Evolutionary conservation across 2,888 invertebrate species (phyloP).

Genomic region (Meghimatium bilineatum): DNA sequence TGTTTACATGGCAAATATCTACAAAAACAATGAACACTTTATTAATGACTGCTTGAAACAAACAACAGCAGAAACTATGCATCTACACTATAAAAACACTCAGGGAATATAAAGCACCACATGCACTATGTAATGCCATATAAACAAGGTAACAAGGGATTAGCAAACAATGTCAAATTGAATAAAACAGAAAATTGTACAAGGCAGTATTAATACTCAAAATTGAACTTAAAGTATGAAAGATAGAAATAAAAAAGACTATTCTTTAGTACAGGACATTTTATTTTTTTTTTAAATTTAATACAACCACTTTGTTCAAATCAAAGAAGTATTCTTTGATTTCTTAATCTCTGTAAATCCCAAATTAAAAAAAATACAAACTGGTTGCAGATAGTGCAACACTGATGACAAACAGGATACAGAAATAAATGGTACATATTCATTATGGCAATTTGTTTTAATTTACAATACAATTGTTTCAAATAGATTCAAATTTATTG

Average conservation of each 20-base stretch:
- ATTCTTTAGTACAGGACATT: neutral
- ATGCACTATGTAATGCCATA: neutral
- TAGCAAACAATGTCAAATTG: no score
- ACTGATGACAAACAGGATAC: neutral
- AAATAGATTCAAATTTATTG: neutral
- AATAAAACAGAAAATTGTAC: no score
- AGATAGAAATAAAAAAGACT: neutral
- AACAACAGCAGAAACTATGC: neutral
- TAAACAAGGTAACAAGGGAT: no score
- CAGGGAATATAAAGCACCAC: slow-evolving; percentile 10
- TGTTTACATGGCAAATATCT: neutral
- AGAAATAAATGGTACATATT: neutral
- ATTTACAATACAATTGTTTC: neutral
- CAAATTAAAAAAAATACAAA: neutral
- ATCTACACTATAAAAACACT: neutral
- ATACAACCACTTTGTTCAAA: neutral
- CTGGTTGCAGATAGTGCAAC: neutral
- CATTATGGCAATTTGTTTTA: neutral
- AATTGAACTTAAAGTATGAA: no score
- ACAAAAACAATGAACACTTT: slow-evolving; percentile 3
- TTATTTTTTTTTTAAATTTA: neutral
- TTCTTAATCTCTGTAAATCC: no score
- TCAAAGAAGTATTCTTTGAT: neutral
- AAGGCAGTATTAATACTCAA: no score
- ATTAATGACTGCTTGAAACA: neutral